Evolutionary conservation across 2,888 invertebrate species (phyloP), one percentile per base, ranked within the genome.

Genomic region (Agonopterix subpropinquella): DNA sequence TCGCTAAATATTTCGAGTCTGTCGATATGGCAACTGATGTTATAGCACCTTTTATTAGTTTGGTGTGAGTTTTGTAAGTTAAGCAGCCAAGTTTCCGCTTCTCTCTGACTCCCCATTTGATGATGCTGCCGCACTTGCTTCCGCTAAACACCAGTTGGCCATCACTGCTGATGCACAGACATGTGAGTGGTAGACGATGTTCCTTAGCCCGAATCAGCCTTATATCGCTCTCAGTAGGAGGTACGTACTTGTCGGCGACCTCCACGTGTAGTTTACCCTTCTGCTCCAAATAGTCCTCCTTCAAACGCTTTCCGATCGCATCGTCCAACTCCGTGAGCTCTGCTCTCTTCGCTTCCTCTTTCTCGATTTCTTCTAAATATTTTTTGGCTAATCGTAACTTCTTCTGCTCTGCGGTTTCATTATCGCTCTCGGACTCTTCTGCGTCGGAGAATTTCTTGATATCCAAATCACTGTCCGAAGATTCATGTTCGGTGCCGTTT

Each of bases 371-470:
- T 65, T 94, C 90, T 37, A 98, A 86, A 78, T 97, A 97, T 71
- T 95, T 92, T 73, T 98, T 98, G 0, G 98, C 97, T 53, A 98
- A 80, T 43, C 97, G 91, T 45, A 98, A 73, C 59, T 96, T 94
- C 72, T 98, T 98, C 68, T 98, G 96, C 73, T 98, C 97, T 0
- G 94, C 93, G 1, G 96, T 97, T 78, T 97, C 95, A 57, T 91
- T 87, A 57, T 93, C 92, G 62, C 92, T 92, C 57, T 92, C 92
- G 0, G 83, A 80, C 47, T 83, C 72, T 63, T 90, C 74, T 49
- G 65, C 66, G 45, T 89, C 78, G 5, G 89, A 89, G 57, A 89
- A 90, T 60, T 89, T 89, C 53, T 82, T 84, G n/a, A 90, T 82
- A 63, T 92, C 92, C 62, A 91, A 80, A 62, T 92, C 92, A 65